These are phyloP conservation scores for Ptilorrhoa leucosticta DNA, from an alignment of 2,113 vertebrate genomes.

Conservation along the genomic window DNA sequence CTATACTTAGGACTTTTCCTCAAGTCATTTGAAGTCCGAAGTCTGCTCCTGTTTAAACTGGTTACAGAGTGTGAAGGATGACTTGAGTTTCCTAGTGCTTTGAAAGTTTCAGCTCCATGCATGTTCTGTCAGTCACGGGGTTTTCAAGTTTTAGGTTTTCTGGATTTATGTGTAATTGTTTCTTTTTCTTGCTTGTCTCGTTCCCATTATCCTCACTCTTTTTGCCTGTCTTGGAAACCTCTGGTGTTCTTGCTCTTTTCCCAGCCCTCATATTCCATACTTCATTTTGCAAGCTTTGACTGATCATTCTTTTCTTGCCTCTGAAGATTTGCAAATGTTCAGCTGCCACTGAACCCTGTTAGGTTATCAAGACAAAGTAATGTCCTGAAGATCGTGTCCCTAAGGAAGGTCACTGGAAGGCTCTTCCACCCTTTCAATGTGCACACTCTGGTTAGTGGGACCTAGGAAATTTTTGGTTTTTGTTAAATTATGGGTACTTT, in stretches of 20 bases:
- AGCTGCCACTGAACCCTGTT: neutral
- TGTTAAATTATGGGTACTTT: neutral
- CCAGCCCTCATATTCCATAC: neutral
- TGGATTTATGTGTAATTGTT: neutral
- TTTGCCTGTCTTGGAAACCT: neutral
- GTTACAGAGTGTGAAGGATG: neutral
- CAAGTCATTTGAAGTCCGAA: neutral
- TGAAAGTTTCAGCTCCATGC: neutral
- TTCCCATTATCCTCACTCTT: neutral
- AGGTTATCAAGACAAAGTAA: neutral
- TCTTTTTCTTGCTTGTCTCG: neutral
- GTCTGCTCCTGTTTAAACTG: neutral
- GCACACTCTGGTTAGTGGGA: neutral
- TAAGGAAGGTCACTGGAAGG: neutral
- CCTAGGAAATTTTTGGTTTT: neutral
- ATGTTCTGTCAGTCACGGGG: neutral
- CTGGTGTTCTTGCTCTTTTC: neutral
- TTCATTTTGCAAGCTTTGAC: neutral
- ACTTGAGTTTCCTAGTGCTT: neutral
- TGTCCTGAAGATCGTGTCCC: neutral
- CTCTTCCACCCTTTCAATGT: neutral
- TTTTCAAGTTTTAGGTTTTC: neutral
- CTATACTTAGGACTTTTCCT: neutral
- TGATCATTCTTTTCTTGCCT: neutral
- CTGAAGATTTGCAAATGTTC: neutral